Evolutionary conservation across 2,888 invertebrate genomes (phyloP), one percentile per base, ranked within the genome.

Genomic region (Cephus pygmeus): DNA sequence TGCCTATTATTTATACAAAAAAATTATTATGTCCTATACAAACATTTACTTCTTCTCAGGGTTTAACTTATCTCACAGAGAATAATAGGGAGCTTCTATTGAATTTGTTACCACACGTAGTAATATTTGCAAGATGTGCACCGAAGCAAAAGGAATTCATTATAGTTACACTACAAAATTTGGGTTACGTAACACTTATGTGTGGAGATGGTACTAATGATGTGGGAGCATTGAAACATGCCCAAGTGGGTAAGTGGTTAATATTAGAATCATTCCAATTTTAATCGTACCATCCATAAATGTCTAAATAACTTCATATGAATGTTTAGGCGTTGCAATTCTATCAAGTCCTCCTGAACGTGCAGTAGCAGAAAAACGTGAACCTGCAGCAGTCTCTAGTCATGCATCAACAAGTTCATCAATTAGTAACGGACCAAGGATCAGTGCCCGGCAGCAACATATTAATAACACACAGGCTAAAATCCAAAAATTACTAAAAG

Each of bases 141-240:
- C 99, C 99, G 0, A 99, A 99, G 90, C 99, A 99, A 91, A 99
- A 99, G 92, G 99, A 99, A 92, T 96, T 95, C 89, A 96, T 99
- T 3, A 96, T 99, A 73, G 96, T 97, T 12, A 95, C 96, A 6
- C 92, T 99, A 76, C 99, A 98, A 90, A 94, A 95, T 40, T 92
- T 97, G 15, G 99, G 99, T 6, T 97, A 95, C 88, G 94, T 95
- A 4, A 98, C 99, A 0, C 93, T 99, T 3, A 99, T 99, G 99
- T 99, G 99, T 90, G 99, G 99, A 2, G 99, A 99, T 92, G 99
- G 99, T 77, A 99, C 99, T 1, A 99, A 99, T 91, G 99, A 99
- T 92, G 99, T 99, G 15, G 99, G 99, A 31, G 98, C 98, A 6
- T 92, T 99, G 75, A 99, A 99, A 92, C 99, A 99, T 92, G 98